phyloP scores from a whole-genome alignment of 1,140 invertebrate genomes.

The Drosophila willistoni region DNA sequence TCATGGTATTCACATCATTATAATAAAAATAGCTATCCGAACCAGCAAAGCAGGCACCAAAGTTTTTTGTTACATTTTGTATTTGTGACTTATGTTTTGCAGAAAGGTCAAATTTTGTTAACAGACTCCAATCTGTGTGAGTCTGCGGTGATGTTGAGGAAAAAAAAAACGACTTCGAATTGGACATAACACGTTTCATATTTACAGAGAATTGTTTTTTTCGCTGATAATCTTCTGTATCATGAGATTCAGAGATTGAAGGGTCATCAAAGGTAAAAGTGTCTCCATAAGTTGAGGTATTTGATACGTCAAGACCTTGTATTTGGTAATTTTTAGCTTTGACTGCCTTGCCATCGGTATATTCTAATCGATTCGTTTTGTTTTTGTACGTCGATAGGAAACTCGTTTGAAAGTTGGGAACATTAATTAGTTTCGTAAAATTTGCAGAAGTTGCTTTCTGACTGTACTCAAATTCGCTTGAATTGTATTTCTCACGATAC shows the following conservation, averaged over 20 bases:
- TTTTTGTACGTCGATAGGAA: constrained; percentile 72
- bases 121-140: constrained; percentile 77
- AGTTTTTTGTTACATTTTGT: constrained; percentile 71
- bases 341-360: constrained; percentile 52
- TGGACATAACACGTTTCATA: constrained; percentile 82
- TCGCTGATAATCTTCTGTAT: constrained; percentile 73
- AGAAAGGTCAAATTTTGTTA: constrained; percentile 75
- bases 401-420: constrained; percentile 69
- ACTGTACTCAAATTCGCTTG: too few relatives aligned
- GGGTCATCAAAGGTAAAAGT: constrained; percentile 71
- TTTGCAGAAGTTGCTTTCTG: constrained; percentile 10
- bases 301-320: not conserved
- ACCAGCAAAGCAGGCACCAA: constrained; percentile 88
- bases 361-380: constrained; percentile 64
- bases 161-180: constrained; percentile 43
- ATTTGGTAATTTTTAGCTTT: constrained; percentile 26
- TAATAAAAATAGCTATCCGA: constrained; percentile 87
- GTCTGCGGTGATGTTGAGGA: constrained; percentile 60
- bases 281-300: constrained; percentile 9
- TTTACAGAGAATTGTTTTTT: constrained; percentile 80
- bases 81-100: constrained; percentile 68
- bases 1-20: constrained; percentile 91
- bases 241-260: constrained; percentile 61
- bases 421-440: constrained; percentile 28
- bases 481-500: constrained; percentile 59